Evolutionary conservation across 2,888 invertebrate species (phyloP).

Genomic region (Chrysina gloriosa): DNA sequence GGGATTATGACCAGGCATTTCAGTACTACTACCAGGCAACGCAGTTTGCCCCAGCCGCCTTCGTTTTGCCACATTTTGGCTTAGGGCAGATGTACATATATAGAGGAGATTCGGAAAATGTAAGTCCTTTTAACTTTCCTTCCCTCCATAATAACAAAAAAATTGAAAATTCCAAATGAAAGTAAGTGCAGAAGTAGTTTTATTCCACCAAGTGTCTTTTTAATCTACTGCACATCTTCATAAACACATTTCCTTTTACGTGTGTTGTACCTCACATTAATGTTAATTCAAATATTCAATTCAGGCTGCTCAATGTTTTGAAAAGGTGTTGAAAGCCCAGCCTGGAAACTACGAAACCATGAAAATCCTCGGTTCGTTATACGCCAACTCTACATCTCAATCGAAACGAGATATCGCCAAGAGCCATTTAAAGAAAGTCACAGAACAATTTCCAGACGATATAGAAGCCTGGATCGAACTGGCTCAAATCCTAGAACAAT

Average conservation of each 20-base stretch:
- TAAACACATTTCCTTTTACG: not conserved
- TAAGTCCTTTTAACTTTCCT: slow-evolving; percentile 65
- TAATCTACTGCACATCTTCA: not conserved
- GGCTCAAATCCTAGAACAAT: slow-evolving; percentile 97
- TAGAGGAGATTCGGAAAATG: slow-evolving; percentile 93
- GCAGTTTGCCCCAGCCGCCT: slow-evolving; percentile 94
- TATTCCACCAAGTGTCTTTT: no score
- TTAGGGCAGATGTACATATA: slow-evolving; percentile 99
- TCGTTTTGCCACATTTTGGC: slow-evolving; percentile 97
- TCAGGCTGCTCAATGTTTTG: slow-evolving; percentile 97
- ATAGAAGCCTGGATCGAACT: slow-evolving; percentile 99
- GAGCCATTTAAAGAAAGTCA: slow-evolving; percentile 93
- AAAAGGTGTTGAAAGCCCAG: slow-evolving; percentile 96
- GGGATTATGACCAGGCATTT: slow-evolving; percentile 97
- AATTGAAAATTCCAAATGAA: no score
- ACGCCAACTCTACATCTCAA: slow-evolving; percentile 90
- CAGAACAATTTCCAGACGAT: slow-evolving; percentile 97
- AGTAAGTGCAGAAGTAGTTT: no score
- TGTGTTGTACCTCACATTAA: no score
- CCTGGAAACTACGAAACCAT: slow-evolving; percentile 99
- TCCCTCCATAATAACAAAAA: no score
- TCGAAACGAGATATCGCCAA: slow-evolving; percentile 93
- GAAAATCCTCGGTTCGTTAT: slow-evolving; percentile 98
- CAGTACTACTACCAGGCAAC: slow-evolving; percentile 99
- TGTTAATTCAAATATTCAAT: slow-evolving; percentile 45